Evolutionary conservation across 1,140 invertebrate species (phyloP), one percentile per base, ranked within the genome.

Genomic region (Antheraea mylitta): DNA sequence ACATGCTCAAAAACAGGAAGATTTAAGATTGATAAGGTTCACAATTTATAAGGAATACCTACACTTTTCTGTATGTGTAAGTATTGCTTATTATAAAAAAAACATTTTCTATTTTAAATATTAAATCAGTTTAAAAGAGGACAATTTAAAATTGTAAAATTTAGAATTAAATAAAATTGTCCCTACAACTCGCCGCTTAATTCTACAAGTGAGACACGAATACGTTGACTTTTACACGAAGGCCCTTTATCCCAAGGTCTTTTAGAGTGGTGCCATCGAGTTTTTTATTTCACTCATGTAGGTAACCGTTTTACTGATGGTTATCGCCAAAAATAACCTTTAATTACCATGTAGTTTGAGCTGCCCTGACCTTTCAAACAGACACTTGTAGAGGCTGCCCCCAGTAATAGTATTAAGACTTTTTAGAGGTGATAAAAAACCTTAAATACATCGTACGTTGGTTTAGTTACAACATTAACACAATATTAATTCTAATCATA

Each of bases 251-350:
- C 64, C 77, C 83, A 86, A 89, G 85, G 87, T 84, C 69, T 73
- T 59, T 69, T 65, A 68, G 79, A 80, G 80, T 80, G 76, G 77
- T 69, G 81, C 78, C 83, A 88, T 83, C 81, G 80, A 73, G 69
- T 86, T 89, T 87, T 53, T 90, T 87, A 81, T 81, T 85, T 82
- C 82, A 81, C 72, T 66, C 85, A 81, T 74, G 85, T 83, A 85
- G 80, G 87, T 87, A 88, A 87, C 86, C 86, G 83, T 86, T 91
- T 89, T 84, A 87, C 86, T 82, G 89, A 91, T 91, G 84, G 84
- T 87, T 91, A 91, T 91, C 89, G 79, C 81, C 84, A 89, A 89
- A 91, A 89, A 90, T 89, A 91, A 91, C 87, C 87, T 91, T 91
- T 91, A 91, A 91, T 91, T 91, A 90, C 85, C 75, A 83, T 85